Percentiles rank a stretch among this genome's conserved stretches.
phyloP scores from a whole-genome alignment of 2,888 invertebrate genomes.

The Beris morrisii region DNA sequence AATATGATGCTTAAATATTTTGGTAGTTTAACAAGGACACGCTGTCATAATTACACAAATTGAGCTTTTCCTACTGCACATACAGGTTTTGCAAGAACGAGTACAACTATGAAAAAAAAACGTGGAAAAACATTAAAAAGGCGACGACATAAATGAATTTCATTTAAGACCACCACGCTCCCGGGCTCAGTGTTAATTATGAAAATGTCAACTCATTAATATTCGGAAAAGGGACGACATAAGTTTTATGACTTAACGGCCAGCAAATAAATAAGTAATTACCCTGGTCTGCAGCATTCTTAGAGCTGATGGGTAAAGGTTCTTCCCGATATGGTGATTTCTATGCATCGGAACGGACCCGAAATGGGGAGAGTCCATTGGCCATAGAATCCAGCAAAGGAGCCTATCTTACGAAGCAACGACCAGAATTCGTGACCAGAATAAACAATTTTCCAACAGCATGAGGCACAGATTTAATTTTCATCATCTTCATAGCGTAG shows the following conservation, averaged over 20 bases:
- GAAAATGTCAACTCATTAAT: constrained; percentile 31
- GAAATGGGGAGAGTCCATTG: too few species aligned
- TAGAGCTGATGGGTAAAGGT: background rate
- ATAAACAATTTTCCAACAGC: constrained; percentile 17
- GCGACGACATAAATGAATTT: too few species aligned
- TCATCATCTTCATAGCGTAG: constrained; percentile 7
- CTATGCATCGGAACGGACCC: too few species aligned
- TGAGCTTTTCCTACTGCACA: too few species aligned
- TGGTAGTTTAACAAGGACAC: too few species aligned
- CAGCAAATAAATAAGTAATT: constrained; percentile 34
- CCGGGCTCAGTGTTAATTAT: background rate
- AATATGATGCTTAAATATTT: too few species aligned
- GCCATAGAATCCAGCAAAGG: background rate
- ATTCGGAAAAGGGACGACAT: constrained; percentile 27
- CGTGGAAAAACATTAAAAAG: too few species aligned
- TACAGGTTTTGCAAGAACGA: too few species aligned
- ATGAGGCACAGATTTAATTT: constrained; percentile 24
- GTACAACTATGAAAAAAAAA: too few species aligned
- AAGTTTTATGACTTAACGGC: constrained; percentile 35
- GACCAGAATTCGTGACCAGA: constrained; percentile 19
- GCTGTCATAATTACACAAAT: too few species aligned
- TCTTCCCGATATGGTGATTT: too few species aligned
- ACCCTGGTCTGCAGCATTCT: constrained; percentile 3
- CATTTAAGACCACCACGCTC: too few species aligned
- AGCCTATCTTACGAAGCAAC: background rate